Evolutionary conservation across 2,888 invertebrate species (phyloP).

Genomic region (Celastrina argiolus): DNA sequence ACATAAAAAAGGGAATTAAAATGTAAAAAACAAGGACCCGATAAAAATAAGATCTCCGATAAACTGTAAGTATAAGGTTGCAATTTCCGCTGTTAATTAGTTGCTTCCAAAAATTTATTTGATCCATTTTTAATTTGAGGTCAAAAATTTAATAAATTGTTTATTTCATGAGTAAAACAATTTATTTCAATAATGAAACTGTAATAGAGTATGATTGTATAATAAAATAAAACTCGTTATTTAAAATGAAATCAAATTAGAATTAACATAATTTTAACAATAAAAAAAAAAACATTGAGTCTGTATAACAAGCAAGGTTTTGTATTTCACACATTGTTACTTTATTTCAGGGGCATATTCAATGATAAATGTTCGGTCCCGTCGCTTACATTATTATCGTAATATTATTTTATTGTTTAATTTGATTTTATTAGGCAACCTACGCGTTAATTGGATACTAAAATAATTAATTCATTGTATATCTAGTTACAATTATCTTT

Average conservation of each 20-base stretch:
- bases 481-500: no score
- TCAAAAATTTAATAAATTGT: neutral
- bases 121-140: neutral
- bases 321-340: constrained; percentile 14
- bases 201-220: neutral
- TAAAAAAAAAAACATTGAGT: no score
- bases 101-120: neutral
- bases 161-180: neutral
- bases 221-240: neutral
- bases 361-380: constrained; percentile 2
- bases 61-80: neutral
- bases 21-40: neutral
- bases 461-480: no score
- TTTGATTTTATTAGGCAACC: neutral
- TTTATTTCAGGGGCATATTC: constrained; percentile 4
- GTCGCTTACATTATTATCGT: neutral
- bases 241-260: neutral
- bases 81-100: neutral
- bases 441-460: neutral
- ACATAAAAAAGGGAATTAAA: neutral
- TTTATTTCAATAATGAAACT: neutral
- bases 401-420: neutral
- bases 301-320: constrained; percentile 3
- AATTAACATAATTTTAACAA: neutral
- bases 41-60: neutral